Base-by-base conservation (phyloP, 2,113 vertebrate species). In the Antigone vipio region DNA sequence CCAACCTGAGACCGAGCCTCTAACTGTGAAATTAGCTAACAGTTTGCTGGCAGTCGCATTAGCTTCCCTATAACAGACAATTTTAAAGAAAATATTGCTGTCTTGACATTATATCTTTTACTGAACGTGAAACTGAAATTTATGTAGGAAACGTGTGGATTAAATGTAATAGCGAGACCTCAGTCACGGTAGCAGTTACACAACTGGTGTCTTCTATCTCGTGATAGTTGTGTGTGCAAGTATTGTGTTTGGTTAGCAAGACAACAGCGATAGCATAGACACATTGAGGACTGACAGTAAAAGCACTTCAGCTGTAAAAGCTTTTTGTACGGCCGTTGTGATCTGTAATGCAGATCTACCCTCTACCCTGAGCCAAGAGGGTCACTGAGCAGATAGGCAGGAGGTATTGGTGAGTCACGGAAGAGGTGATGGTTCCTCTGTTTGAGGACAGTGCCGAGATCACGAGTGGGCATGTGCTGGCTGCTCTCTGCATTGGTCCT, bases 241-340 rank as follows among this genome's bases (percentile, higher is more conserved):
- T 22, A 4, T n/a, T 26, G 15, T 7, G 49, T 29, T 52, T 1
- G 0, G 26, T 44, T 66, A 47, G 47, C 23, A 15, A 38, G 47
- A 23, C 27, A 58, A 14, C 53, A 85, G 34, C 0, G 0, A 12
- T 6, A 14, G 27, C 1, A 0, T 16, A n/a, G 56, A 15, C 8
- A 5, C 0, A 1, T 23, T 55, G 73, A 68, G 74, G 47, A 30
- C 27, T 11, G n/a, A 47, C 10, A 23, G 45, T 42, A 42, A 68
- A n/a, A 77, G 29, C 53, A 56, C 32, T 73, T 87, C 18, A 38
- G 22, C 71, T 55, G 40, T n/a, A 30, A 40, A 50, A n/a, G 40
- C 32, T 52, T 66, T 79, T 55, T 80, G 24, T n/a, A 13, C 0
- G 1, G 8, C 55, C 26, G 2, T 12, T n/a, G 35, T 0, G 0